Evolutionary conservation across 2,113 vertebrate genomes (phyloP).

Genomic region (Hypomesus transpacificus): DNA sequence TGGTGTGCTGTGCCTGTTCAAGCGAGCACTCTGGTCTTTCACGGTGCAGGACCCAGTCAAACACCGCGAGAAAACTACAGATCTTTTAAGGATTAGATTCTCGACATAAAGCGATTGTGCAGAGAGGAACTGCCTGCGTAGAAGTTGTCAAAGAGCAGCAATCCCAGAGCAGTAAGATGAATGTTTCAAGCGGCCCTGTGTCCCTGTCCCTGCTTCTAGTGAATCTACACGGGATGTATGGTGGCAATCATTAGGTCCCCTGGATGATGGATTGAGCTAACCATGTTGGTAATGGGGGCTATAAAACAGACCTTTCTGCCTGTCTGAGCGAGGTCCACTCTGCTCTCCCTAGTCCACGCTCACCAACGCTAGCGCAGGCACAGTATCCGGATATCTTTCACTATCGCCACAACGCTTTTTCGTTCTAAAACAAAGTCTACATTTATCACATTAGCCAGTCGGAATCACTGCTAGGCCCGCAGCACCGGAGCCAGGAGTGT

Average conservation of each 20-base stretch:
- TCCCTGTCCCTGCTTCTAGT: conserved; percentile 54
- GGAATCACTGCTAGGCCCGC: too few relatives aligned
- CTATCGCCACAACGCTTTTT: too few relatives aligned
- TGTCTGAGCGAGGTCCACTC: conserved; percentile 56
- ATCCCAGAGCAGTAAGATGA: conserved; percentile 58
- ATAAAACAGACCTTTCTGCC: conserved; percentile 64
- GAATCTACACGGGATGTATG: conserved; percentile 38
- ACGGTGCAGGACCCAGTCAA: background rate
- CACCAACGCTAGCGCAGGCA: too few relatives aligned
- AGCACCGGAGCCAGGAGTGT: too few relatives aligned
- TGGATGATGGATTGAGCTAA: conserved; percentile 66
- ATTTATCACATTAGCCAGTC: too few relatives aligned
- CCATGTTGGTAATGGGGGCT: conserved; percentile 64
- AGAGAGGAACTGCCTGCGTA: conserved; percentile 45
- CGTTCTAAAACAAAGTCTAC: too few relatives aligned
- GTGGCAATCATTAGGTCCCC: conserved; percentile 28
- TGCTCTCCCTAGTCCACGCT: conserved; percentile 37
- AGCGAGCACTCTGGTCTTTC: background rate
- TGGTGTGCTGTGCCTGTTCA: conserved; percentile 5
- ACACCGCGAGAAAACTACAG: conserved; percentile 32
- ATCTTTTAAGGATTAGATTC: conserved; percentile 40
- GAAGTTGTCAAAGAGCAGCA: conserved; percentile 43
- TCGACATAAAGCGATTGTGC: conserved; percentile 39
- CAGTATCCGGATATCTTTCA: too few relatives aligned
- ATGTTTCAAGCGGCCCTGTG: conserved; percentile 49